These are phyloP conservation scores for Tetramorium bicarinatum DNA, from an alignment of 2,888 invertebrate species.

Conservation along the genomic window DNA sequence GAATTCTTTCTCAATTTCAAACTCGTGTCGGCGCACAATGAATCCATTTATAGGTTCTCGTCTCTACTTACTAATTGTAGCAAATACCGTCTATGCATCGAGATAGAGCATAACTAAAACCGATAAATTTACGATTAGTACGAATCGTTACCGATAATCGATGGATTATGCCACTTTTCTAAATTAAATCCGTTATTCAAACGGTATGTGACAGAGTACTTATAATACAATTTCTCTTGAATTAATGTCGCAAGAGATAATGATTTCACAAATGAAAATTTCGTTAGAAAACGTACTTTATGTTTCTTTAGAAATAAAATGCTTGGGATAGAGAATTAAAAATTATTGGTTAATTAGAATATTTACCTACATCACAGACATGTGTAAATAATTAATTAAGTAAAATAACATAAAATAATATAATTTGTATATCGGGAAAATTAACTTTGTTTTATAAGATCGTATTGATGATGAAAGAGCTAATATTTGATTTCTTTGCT, in stretches of 20 bases:
- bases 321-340: neutral
- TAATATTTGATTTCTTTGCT: neutral
- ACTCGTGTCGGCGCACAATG: neutral
- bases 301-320: neutral
- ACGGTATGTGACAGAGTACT: constrained; percentile 15
- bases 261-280: neutral
- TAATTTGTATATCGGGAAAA: neutral
- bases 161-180: constrained; percentile 27
- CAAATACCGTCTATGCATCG: neutral
- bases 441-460: neutral
- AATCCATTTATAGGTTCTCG: constrained; percentile 5
- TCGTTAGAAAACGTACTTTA: neutral
- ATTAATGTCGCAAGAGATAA: neutral
- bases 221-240: neutral
- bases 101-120: constrained; percentile 9
- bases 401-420: neutral
- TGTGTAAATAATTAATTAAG: neutral
- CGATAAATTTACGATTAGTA: neutral
- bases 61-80: constrained; percentile 21
- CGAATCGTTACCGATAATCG: constrained; percentile 36
- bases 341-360: neutral
- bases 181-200: constrained; percentile 14
- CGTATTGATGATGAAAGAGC: neutral
- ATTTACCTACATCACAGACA: neutral
- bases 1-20: constrained; percentile 34